Evolutionary conservation across 2,797 vertebrate genomes (phyloP).

Genomic region (Austrolebias charrua): DNA sequence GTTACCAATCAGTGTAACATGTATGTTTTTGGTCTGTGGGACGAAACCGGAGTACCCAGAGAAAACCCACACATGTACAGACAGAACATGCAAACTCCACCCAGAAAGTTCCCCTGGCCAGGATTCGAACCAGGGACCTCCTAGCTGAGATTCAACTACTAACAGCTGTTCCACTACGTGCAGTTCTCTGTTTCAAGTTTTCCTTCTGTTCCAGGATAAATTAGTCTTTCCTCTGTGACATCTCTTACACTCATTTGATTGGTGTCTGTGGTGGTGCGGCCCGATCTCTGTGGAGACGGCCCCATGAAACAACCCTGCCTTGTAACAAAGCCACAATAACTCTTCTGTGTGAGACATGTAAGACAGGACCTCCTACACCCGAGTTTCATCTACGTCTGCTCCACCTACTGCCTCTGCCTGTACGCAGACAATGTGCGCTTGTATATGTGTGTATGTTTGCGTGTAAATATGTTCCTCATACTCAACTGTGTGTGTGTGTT

Average conservation of each 20-base stretch:
- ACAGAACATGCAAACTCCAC: no score
- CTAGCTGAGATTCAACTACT: no score
- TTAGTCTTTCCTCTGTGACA: not conserved
- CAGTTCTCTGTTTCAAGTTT: no score
- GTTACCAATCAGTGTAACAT: no score
- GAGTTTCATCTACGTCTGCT: slow-evolving; percentile 55
- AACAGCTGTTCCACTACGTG: no score
- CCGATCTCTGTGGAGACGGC: slow-evolving; percentile 58
- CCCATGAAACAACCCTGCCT: slow-evolving; percentile 73
- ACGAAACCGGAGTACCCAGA: no score
- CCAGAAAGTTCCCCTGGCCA: no score
- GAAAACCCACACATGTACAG: no score
- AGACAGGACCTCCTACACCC: slow-evolving; percentile 75
- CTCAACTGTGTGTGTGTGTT: slow-evolving; percentile 71
- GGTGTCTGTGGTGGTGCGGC: slow-evolving; percentile 38
- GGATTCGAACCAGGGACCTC: no score
- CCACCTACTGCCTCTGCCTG: slow-evolving; percentile 57
- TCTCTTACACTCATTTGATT: slow-evolving; percentile 1
- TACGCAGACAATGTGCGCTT: slow-evolving; percentile 43
- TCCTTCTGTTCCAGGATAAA: no score
- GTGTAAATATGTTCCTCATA: slow-evolving; percentile 75
- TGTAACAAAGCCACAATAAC: slow-evolving; percentile 79
- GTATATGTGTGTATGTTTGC: slow-evolving; percentile 45
- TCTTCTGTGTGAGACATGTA: slow-evolving; percentile 79
- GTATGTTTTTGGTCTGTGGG: no score